phyloP scores from a whole-genome alignment of 2,888 invertebrate genomes.

The Stenchaetothrips biformis region DNA sequence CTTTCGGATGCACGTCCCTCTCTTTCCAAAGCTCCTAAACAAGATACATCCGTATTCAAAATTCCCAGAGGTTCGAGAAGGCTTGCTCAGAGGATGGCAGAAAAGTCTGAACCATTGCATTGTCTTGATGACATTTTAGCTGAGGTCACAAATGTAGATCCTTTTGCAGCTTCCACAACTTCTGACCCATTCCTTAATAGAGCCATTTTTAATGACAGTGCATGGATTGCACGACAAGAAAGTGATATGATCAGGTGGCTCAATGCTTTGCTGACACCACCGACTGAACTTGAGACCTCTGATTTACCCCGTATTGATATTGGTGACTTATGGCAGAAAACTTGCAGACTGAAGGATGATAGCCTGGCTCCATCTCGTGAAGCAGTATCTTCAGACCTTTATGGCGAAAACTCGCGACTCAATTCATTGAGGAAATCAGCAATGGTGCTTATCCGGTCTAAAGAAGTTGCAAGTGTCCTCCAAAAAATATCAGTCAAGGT shows the following conservation, averaged over 20 bases:
- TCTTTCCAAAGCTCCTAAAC: neutral
- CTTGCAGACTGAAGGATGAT: conserved; percentile 59
- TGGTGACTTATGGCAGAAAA: conserved; percentile 69
- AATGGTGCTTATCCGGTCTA: conserved; percentile 57
- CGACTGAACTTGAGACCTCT: conserved; percentile 61
- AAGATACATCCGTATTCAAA: neutral
- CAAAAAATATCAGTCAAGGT: conserved; percentile 65
- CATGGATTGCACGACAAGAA: conserved; percentile 64
- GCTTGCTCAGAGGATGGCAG: neutral
- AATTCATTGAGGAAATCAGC: conserved; percentile 64
- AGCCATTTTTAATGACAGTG: conserved; percentile 62
- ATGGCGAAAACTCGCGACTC: conserved; percentile 45
- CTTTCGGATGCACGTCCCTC: neutral
- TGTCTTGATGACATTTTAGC: conserved; percentile 27
- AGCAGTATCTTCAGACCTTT: conserved; percentile 57
- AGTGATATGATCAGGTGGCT: conserved; percentile 71
- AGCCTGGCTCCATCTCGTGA: conserved; percentile 66
- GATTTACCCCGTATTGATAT: conserved; percentile 67
- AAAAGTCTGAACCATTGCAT: neutral
- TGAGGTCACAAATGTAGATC: conserved; percentile 46
- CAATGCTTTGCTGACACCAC: conserved; percentile 70
- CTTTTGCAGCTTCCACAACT: conserved; percentile 53
- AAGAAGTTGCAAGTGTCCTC: conserved; percentile 59
- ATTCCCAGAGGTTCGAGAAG: neutral
- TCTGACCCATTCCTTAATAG: conserved; percentile 60